Percentiles rank a stretch among this genome's conserved stretches.
These are phyloP conservation scores for Nysson spinosus DNA, from an alignment of 2,888 invertebrate genomes.

Conservation along the genomic window DNA sequence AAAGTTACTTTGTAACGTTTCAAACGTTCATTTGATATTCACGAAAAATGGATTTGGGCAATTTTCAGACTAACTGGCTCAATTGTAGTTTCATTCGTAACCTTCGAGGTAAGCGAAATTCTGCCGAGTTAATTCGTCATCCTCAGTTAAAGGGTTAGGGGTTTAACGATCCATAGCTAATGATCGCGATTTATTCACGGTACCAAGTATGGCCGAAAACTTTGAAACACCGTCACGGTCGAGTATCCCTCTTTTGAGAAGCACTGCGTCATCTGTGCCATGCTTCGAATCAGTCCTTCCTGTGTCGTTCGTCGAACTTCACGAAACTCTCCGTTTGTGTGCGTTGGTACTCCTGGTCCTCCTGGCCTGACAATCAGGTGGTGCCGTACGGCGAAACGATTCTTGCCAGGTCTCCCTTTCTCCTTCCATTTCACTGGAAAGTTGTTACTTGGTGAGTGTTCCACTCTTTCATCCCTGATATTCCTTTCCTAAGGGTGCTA, in stretches of 20 bases:
- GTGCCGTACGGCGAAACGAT: slow-evolving; percentile 31
- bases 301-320: slow-evolving; percentile 45
- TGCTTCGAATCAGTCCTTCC: slow-evolving; percentile 47
- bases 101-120: no score
- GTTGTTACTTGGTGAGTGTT: slow-evolving; percentile 43
- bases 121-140: no score
- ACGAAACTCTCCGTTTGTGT: slow-evolving; percentile 45
- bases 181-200: no score
- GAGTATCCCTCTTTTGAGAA: slow-evolving; percentile 39
- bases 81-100: no score
- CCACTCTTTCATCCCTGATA: slow-evolving; percentile 1
- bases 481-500: slow-evolving; percentile 17
- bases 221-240: not conserved
- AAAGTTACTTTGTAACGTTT: no score
- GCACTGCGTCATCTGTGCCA: slow-evolving; percentile 37
- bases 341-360: no score
- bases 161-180: no score
- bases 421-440: no score
- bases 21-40: no score
- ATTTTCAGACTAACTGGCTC: no score
- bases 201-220: not conserved
- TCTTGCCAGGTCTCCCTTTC: slow-evolving; percentile 42
- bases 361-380: slow-evolving; percentile 42
- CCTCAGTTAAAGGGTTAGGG: no score
- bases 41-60: no score